These are phyloP conservation scores for Epinotia nisella DNA, from an alignment of 2,888 invertebrate genomes.

Conservation along the genomic window DNA sequence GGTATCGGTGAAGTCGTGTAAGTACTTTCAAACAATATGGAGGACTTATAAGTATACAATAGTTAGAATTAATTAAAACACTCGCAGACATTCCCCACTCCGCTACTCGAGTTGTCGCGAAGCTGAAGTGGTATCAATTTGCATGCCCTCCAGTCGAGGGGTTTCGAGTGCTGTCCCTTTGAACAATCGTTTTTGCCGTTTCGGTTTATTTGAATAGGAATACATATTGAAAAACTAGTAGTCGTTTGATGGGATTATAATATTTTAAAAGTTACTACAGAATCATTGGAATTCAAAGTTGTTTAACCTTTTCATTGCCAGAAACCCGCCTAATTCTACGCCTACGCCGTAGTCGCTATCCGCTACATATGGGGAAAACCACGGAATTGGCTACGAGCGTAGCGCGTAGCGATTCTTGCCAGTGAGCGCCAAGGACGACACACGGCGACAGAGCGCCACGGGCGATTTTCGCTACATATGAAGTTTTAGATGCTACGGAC, in stretches of 20 bases:
- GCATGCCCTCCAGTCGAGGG: conserved; percentile 72
- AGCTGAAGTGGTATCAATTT: conserved; percentile 76
- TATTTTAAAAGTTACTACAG: not conserved
- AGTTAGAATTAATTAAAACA: conserved; percentile 38
- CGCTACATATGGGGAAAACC: too few relatives aligned
- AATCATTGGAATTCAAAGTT: too few relatives aligned
- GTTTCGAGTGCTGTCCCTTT: conserved; percentile 73
- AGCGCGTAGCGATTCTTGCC: too few relatives aligned
- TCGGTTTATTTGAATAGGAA: conserved; percentile 55
- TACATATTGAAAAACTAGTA: conserved; percentile 12
- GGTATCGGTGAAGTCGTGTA: not conserved
- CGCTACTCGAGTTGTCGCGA: conserved; percentile 62
- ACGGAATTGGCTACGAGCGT: too few relatives aligned
- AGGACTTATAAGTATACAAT: conserved; percentile 15
- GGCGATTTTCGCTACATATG: too few relatives aligned
- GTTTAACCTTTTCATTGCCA: too few relatives aligned
- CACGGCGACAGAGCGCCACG: too few relatives aligned
- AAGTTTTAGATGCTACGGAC: too few relatives aligned
- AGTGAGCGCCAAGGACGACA: too few relatives aligned
- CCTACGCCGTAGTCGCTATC: too few relatives aligned
- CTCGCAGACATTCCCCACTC: conserved; percentile 37
- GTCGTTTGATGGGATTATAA: not conserved
- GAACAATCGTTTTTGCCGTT: conserved; percentile 72
- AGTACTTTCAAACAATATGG: conserved; percentile 23
- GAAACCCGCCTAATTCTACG: too few relatives aligned